These are phyloP conservation scores for Drosophila mettleri DNA, from an alignment of 2,888 invertebrate species.

Conservation along the genomic window DNA sequence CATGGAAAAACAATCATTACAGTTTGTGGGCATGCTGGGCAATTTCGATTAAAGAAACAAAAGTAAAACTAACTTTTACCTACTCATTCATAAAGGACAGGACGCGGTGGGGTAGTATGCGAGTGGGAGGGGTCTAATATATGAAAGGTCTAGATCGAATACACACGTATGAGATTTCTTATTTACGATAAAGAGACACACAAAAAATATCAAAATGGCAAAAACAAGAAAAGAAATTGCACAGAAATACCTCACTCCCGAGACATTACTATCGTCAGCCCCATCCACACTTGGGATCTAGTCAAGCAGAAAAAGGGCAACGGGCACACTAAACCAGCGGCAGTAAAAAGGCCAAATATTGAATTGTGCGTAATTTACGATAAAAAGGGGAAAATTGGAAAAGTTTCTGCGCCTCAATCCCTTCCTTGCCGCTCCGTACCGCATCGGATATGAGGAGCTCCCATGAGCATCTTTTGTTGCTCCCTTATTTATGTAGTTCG, in stretches of 20 bases:
- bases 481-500: conserved; percentile 78
- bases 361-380: conserved; percentile 82
- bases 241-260: conserved; percentile 35
- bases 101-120: conserved; percentile 17
- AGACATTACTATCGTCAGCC: conserved; percentile 5
- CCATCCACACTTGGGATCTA: conserved; percentile 49
- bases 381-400: conserved; percentile 83
- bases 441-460: conserved; percentile 25
- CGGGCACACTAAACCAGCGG: conserved; percentile 58
- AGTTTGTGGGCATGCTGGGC: conserved; percentile 49
- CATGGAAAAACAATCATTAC: conserved; percentile 77
- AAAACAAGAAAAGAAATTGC: conserved; percentile 61
- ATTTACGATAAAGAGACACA: conserved; percentile 82
- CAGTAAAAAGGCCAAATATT: conserved; percentile 81
- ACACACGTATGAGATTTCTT: conserved; percentile 82
- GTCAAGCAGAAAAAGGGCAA: conserved; percentile 76
- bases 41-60: conserved; percentile 69
- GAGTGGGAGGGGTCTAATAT: background rate
- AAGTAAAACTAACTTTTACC: conserved; percentile 67
- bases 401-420: conserved; percentile 60
- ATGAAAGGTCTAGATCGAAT: conserved; percentile 45
- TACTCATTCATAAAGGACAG: conserved; percentile 68
- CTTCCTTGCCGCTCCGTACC: background rate
- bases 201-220: conserved; percentile 73
- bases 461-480: conserved; percentile 51